Conservation (phyloP, 64 coral and sea anemone genomes). For the Montipora sp. region DNA sequence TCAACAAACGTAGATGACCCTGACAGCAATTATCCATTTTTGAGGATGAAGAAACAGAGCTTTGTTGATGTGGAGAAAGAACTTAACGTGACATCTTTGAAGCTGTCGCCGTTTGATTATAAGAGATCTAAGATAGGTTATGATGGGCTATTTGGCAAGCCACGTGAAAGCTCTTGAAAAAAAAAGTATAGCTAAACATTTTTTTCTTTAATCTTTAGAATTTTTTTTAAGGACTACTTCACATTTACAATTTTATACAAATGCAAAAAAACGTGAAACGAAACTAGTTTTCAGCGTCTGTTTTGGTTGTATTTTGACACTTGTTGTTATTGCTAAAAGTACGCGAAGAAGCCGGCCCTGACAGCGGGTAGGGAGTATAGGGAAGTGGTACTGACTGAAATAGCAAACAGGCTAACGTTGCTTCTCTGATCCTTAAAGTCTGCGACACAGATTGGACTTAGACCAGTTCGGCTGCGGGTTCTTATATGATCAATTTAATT, state of each 20-base stretch:
- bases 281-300: no score
- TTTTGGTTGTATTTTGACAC: no score
- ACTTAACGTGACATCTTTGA: constrained; percentile 53
- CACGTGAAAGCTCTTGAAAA: background rate
- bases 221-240: background rate
- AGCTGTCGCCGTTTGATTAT: constrained; percentile 91
- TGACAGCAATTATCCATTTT: constrained; percentile 62
- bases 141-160: background rate
- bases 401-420: no score
- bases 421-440: no score
- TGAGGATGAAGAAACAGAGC: constrained; percentile 37
- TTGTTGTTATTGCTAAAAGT: no score
- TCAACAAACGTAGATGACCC: constrained; percentile 28
- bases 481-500: no score
- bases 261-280: background rate
- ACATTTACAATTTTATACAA: background rate
- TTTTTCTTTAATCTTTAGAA: background rate
- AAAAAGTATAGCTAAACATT: no score
- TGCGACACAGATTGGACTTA: no score
- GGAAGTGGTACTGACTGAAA: no score
- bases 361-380: no score
- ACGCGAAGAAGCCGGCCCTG: no score
- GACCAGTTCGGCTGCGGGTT: no score
- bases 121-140: constrained; percentile 80
- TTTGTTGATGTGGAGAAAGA: constrained; percentile 53